phyloP scores from a whole-genome alignment of 2,797 vertebrate species.

The Poecilia gillii region DNA sequence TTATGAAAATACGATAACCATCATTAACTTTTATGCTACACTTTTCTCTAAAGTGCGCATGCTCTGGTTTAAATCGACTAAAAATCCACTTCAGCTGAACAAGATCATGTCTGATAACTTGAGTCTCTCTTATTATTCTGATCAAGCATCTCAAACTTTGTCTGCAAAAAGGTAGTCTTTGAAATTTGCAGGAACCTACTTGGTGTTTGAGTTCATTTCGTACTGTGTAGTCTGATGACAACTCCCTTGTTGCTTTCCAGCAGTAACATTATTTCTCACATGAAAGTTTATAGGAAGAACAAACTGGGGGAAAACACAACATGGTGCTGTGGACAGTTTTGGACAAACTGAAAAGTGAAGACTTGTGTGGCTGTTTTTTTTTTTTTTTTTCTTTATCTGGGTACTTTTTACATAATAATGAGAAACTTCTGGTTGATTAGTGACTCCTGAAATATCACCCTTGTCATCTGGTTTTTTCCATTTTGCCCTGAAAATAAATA shows the following conservation, averaged over 20 bases:
- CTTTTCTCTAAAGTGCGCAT: not conserved
- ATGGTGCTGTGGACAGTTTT: not conserved
- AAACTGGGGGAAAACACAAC: not conserved
- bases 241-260: not conserved
- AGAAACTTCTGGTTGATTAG: constrained; percentile 29
- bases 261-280: not conserved
- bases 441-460: not conserved
- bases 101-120: not conserved
- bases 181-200: not conserved
- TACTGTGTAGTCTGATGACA: not conserved
- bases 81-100: no score
- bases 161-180: not conserved
- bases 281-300: not conserved
- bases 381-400: not conserved
- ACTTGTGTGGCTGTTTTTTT: not conserved
- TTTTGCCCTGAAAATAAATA: not conserved
- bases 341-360: not conserved
- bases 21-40: not conserved
- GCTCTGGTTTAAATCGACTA: not conserved
- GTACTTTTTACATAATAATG: constrained; percentile 3
- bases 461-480: not conserved
- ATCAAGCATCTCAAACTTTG: not conserved
- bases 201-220: not conserved
- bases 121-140: not conserved
- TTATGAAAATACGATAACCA: not conserved